Conservation (phyloP, 2,113 vertebrate genomes). For the Loxodonta africana region DNA sequence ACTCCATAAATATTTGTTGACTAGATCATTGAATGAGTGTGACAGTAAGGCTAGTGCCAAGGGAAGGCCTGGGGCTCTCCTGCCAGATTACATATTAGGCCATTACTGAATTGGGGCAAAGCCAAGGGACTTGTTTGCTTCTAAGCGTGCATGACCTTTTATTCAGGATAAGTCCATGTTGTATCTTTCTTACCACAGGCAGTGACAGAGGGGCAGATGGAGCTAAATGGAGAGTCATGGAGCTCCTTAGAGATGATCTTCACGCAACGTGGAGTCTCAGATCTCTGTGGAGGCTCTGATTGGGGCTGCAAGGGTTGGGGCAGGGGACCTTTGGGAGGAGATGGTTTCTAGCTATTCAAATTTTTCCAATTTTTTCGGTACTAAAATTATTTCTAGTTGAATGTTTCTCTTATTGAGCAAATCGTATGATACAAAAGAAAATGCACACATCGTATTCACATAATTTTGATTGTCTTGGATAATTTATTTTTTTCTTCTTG, state of each 20-base stretch:
- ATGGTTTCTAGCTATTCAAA: neutral
- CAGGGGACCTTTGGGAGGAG: neutral
- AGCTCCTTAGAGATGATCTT: neutral
- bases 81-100: neutral
- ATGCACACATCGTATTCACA: neutral
- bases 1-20: conserved; percentile 12
- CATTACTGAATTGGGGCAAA: neutral
- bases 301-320: neutral
- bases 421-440: neutral
- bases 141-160: neutral
- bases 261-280: neutral
- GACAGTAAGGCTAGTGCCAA: neutral
- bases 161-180: neutral
- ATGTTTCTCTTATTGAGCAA: neutral
- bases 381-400: neutral
- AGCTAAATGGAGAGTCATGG: neutral
- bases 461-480: neutral
- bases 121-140: neutral
- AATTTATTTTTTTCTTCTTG: neutral
- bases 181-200: neutral
- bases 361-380: neutral
- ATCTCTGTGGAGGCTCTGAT: neutral
- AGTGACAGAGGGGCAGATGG: neutral
- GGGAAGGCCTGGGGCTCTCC: neutral
- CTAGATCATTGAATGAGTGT: neutral